Percentiles rank a stretch among this genome's conserved stretches.
phyloP scores from a whole-genome alignment of 2,888 invertebrate species.

The Synergus gifuensis region DNA sequence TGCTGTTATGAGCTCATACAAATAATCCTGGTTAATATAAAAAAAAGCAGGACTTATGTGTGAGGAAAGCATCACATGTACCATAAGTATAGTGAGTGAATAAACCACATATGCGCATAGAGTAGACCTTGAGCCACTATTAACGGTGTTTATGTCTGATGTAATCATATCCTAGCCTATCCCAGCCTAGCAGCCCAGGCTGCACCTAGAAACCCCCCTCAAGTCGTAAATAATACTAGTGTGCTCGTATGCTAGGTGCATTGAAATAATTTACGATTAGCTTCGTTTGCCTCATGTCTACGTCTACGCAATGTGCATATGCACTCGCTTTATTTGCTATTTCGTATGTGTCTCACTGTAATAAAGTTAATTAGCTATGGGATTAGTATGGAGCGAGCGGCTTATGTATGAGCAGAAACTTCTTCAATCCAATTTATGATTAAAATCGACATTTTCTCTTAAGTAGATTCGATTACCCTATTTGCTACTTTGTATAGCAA shows the following conservation, averaged over 20 bases:
- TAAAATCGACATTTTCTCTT: constrained; percentile 4
- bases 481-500: too few species aligned
- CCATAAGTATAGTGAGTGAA: background rate
- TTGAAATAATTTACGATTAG: constrained; percentile 67
- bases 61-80: background rate
- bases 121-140: constrained; percentile 70
- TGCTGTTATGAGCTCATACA: background rate
- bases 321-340: constrained; percentile 6
- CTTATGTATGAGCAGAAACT: background rate
- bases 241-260: constrained; percentile 61
- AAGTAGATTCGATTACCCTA: background rate
- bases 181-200: constrained; percentile 56
- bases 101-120: constrained; percentile 56
- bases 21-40: background rate
- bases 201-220: constrained; percentile 49
- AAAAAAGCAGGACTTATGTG: background rate
- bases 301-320: constrained; percentile 15
- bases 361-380: constrained; percentile 16
- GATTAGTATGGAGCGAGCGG: constrained; percentile 14
- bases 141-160: constrained; percentile 69
- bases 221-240: constrained; percentile 45
- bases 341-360: background rate
- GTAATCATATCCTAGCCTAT: constrained; percentile 66
- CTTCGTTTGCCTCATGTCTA: constrained; percentile 48
- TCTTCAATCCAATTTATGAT: background rate